Evolutionary conservation across 1,140 invertebrate species (phyloP), one percentile per base, ranked within the genome.

Genomic region (Leptinotarsa lineolata): DNA sequence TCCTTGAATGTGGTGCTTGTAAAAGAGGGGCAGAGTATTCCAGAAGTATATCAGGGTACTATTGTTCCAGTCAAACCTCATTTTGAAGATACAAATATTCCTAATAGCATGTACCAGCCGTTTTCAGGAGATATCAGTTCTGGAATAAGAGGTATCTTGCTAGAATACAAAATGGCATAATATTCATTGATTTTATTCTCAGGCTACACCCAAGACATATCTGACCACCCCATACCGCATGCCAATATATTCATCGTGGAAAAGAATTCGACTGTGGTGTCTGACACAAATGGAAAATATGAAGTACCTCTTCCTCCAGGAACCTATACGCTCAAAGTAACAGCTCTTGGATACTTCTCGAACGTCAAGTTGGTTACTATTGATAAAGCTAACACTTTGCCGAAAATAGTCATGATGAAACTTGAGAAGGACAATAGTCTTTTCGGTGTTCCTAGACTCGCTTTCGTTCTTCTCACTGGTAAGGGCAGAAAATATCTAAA

Each of bases 401-500:
- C 85, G 6, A 83, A 86, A 3, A 84, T 88, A 39, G 83, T 94
- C 1, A 85, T 94, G 71, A 90, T 94, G 58, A 91, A 90, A 72
- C 80, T 95, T 68, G 85, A 87, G 39, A 85, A 84, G 24, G 89
- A 94, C 81, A 89, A 90, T 70, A 87, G 84, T 59, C 87, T 95
- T 44, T 83, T 91, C 73, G 93, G 93, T 1, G 85, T 95, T 85
- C 91, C 93, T 0, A 86, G 92, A 46, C 83, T 92, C 11, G 86
- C 91, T 1, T 95, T 95, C 80, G 88, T 94, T 59, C 87, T 93
- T 74, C 79, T 93, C 3, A 84, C 90, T 73, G 92, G 93, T 91
- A 82, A 83, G 67, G 15, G 21, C 39, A 12, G n/a, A 18, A 24
- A 58, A 59, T 13, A 39, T 12, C 16, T 4, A 20, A 39, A 44